phyloP scores from a whole-genome alignment of 1,140 invertebrate genomes.

The Hyles vespertilio region DNA sequence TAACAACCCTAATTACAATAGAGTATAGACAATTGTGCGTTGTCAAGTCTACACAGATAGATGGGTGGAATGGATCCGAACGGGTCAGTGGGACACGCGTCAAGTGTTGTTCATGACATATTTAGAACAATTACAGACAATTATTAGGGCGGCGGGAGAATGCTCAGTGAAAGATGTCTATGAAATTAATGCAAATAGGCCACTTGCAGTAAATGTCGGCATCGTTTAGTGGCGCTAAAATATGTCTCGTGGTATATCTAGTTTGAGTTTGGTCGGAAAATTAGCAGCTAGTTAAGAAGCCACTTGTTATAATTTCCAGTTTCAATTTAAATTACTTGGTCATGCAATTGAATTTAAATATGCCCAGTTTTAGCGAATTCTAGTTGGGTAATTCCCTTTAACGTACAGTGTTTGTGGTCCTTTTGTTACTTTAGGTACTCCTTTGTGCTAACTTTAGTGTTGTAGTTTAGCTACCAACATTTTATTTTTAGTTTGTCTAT shows the following conservation, averaged over 20 bases:
- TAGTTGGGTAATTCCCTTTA: too few relatives aligned
- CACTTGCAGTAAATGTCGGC: neutral
- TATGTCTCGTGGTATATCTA: too few relatives aligned
- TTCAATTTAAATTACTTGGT: neutral
- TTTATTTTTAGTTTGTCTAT: too few relatives aligned
- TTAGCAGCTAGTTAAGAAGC: too few relatives aligned
- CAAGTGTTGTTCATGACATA: slow-evolving; percentile 11
- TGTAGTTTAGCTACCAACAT: too few relatives aligned
- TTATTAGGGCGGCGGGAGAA: slow-evolving; percentile 4
- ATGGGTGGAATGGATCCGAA: slow-evolving; percentile 31
- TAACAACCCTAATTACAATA: slow-evolving; percentile 6
- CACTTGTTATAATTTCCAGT: neutral
- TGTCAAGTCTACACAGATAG: slow-evolving; percentile 60
- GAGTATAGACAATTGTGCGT: slow-evolving; percentile 35
- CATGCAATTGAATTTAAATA: too few relatives aligned
- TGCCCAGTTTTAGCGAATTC: too few relatives aligned
- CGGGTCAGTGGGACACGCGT: slow-evolving; percentile 42
- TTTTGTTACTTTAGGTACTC: too few relatives aligned
- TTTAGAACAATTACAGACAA: slow-evolving; percentile 10
- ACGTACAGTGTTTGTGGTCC: too few relatives aligned
- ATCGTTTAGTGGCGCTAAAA: too few relatives aligned
- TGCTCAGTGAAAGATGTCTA: slow-evolving; percentile 6
- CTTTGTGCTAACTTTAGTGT: too few relatives aligned
- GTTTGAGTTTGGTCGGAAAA: too few relatives aligned
- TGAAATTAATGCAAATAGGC: slow-evolving; percentile 1